Evolutionary conservation across 2,113 vertebrate genomes (phyloP).

Genomic region (Dendropsophus ebraccatus): DNA sequence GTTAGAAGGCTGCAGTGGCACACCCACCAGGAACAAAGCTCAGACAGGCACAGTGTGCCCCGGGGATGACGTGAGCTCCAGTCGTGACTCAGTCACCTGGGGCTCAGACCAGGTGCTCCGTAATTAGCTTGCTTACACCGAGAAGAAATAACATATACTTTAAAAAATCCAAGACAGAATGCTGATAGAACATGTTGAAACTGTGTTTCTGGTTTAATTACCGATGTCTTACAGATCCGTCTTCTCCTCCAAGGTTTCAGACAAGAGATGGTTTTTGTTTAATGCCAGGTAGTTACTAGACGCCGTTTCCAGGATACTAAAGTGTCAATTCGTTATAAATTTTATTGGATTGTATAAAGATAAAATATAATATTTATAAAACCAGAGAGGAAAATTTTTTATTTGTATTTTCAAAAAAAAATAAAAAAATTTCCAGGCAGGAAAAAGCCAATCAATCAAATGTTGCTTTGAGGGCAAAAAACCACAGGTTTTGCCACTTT

Average conservation of each 20-base stretch:
- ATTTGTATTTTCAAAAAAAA: too few species aligned
- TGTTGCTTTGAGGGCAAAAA: background rate
- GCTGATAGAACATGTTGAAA: conserved; percentile 15
- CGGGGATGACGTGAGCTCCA: conserved; percentile 60
- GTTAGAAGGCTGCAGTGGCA: conserved; percentile 30
- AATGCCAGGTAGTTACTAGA: too few species aligned
- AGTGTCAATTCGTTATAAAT: background rate
- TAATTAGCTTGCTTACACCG: conserved; percentile 63
- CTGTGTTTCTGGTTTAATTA: conserved; percentile 24
- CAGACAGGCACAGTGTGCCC: conserved; percentile 58
- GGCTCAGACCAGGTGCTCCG: conserved; percentile 65
- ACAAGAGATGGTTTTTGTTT: background rate
- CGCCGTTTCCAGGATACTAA: background rate
- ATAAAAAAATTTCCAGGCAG: too few species aligned
- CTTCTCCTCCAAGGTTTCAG: background rate
- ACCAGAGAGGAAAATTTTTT: background rate
- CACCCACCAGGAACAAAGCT: conserved; percentile 61
- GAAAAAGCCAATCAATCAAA: too few species aligned
- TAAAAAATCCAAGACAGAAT: background rate
- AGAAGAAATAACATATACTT: conserved; percentile 53
- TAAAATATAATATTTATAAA: background rate
- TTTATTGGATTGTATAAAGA: background rate
- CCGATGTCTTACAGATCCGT: conserved; percentile 15
- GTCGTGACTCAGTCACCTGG: conserved; percentile 64
- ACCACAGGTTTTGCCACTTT: background rate